Evolutionary conservation across 2,797 vertebrate species (phyloP), one percentile per base, ranked within the genome.

Genomic region (Brachyrhaphis roseni): DNA sequence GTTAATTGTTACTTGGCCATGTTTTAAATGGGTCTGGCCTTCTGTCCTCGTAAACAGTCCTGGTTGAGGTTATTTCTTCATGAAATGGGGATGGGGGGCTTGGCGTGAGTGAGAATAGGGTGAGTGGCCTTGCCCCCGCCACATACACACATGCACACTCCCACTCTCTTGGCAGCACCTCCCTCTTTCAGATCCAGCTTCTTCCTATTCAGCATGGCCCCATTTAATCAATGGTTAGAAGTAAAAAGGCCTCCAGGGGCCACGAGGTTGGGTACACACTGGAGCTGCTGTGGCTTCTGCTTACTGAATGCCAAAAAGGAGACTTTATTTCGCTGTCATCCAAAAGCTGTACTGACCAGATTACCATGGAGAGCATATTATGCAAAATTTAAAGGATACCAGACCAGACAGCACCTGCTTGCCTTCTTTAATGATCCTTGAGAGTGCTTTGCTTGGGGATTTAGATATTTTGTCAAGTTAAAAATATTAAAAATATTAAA

Each of bases 21-120:
- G 92, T 95, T 92, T 94, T 92, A 95, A 95, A 95, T 90, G 84
- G 92, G 88, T 91, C 89, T 89, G 88, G 88, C 91, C 93, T 82
- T 70, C 74, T 95, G 93, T 95, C 87, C 90, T 91, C 82, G 89
- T 92, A 92, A 95, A 95, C 90, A 94, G 90, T 87, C 82, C 86
- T 89, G 85, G 87, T 83, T 89, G 82, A 92, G 87, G 91, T 90
- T 89, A 86, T 87, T 75, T 84, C 83, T 89, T 82, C 72, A 85
- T 82, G 77, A 81, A 77, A 73, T 8, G 71, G 62, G 62, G 43
- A 3, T 45, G 64, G 8, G 62, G 74, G 68, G 3, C 28, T 75
- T 55, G 77, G 64, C 39, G 11, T 75, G 46, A 76, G 75, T 77
- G 73, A 83, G 84, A 91, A 93, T 87, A 87, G 83, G 77, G 78